Evolutionary conservation across 2,113 vertebrate species (phyloP), one percentile per base, ranked within the genome.

Genomic region (Leuciscus idus): DNA sequence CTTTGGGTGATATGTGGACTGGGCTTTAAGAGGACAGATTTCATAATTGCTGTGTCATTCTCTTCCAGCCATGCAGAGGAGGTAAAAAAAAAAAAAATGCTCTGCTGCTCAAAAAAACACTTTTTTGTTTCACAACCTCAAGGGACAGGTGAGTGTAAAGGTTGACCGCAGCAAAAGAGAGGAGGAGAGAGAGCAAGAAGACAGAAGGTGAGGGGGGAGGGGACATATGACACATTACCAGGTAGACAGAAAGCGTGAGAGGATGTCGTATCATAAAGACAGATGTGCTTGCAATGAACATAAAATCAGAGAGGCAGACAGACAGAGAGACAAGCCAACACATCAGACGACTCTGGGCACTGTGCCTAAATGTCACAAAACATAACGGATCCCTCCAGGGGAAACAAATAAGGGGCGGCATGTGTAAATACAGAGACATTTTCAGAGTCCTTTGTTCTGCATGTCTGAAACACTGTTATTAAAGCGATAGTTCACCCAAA

Each of bases 31-130:
- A 30, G 46, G 86, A 57, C 72, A 87, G 61, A 83, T 28, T 76
- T 90, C 36, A 87, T 86, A 90, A 94, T 91, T 92, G 91, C 89
- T 82, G 84, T 91, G 90, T 92, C 91, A 90, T 66, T 91, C 81
- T 89, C 59, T 91, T 86, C 46, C 19, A 36, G 46, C 23, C 79
- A 83, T 89, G 91, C 85, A 89, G 83, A 86, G 26, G 70, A 76
- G 43, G 86, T n/a, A 83, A 78, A 57, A 86, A 86, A 75, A 76
- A 86, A 89, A 85, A 78, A 88, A 90, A 33, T 88, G 90, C 89
- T 92, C 89, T 91, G 87, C 87, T 84, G 72, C 84, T 66, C 43
- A 86, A 90, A 93, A 84, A 88, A 80, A 83, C 39, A 39, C 48
- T 46, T 66, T 80, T 85, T 36, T 28, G 81, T 88, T 88, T 88